Base-by-base conservation (phyloP, 1,140 invertebrate genomes). In the Zaprionus ghesquierei region DNA sequence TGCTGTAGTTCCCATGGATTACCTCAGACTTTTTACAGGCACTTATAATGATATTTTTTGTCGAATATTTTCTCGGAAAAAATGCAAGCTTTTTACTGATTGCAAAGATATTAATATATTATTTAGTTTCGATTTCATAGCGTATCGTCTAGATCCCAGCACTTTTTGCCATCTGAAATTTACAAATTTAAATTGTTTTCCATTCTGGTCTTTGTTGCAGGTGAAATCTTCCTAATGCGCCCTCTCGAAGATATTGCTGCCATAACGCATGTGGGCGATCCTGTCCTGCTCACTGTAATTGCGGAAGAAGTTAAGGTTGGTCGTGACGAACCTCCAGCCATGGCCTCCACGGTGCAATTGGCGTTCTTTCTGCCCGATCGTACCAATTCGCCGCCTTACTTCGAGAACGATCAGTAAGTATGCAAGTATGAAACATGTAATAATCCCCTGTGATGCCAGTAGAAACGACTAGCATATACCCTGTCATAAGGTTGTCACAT, bases 251-350 rank as follows among this genome's bases (percentile, higher is more conserved):
- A 97, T 75, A 94, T 98, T 70, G 94, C 94, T 33, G 94, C 95
- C 60, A 96, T 97, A 75, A 95, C 95, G 20, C 95, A 96, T 79
- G 94, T 95, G 13, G 95, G 95, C 41, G 94, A 96, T 62, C 97
- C 97, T 10, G 95, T 98, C 46, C 93, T 97, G 33, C 93, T 98
- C 35, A 96, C 95, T 3, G 95, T 98, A 20, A 94, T 97, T 23
- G 97, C 97, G 12, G 96, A 97, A 90, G 97, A 98, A 92, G 95
- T 97, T 93, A 92, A 94, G 85, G 74, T 94, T 77, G 93, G 93
- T 72, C 93, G 94, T 79, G 94, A 95, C 56, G 95, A 96, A 89
- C 95, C 95, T 13, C 94, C 95, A 53, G 95, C 95, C 4, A 95
- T 96, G 92, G 96, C 96, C 13, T 94, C 95, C 0, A 95, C 95